phyloP scores from a whole-genome alignment of 2,888 invertebrate genomes.

The Elysia crispata region DNA sequence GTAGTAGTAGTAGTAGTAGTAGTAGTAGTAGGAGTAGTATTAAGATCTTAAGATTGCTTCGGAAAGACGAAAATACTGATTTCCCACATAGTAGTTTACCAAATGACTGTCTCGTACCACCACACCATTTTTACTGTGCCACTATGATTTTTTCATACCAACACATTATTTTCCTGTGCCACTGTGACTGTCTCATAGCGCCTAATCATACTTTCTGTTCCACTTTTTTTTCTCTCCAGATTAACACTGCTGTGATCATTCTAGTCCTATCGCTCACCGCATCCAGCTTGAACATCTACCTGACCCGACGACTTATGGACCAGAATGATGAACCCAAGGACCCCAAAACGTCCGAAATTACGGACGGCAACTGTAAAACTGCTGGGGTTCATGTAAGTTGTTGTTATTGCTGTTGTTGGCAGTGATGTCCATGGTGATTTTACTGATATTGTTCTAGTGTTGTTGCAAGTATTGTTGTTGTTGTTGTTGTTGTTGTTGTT shows the following conservation, averaged over 20 bases:
- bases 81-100: too few species aligned
- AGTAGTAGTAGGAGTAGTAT: too few species aligned
- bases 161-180: too few species aligned
- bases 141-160: background rate
- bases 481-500: background rate
- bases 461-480: background rate
- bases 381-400: slow-evolving; percentile 30
- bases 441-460: too few species aligned
- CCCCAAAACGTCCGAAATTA: background rate
- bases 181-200: too few species aligned
- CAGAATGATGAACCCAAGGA: background rate
- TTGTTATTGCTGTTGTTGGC: background rate
- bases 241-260: slow-evolving; percentile 32
- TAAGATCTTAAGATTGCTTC: too few species aligned
- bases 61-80: too few species aligned
- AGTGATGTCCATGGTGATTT: too few species aligned
- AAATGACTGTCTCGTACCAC: background rate
- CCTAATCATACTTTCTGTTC: background rate
- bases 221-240: background rate
- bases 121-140: too few species aligned
- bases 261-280: slow-evolving; percentile 19
- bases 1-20: too few species aligned
- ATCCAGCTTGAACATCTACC: slow-evolving; percentile 24
- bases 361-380: slow-evolving; percentile 35
- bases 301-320: slow-evolving; percentile 26